A percentile compares a stretch with the other conserved stretches of the same genome.
Evolutionary conservation across 1,140 invertebrate genomes (phyloP).

Genomic region (Drosophila nebulosa): DNA sequence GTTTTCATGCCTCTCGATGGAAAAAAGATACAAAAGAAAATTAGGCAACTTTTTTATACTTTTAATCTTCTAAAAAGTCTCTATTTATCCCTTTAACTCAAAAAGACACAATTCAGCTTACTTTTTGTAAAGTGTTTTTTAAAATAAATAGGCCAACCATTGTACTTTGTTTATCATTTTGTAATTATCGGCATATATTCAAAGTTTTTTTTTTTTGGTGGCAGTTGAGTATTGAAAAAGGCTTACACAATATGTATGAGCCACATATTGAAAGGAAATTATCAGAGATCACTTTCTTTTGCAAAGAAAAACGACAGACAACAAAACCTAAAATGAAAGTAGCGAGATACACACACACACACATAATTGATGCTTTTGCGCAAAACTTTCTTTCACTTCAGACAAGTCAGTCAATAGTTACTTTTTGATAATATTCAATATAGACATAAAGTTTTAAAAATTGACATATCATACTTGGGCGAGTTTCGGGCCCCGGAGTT

Average conservation of each 20-base stretch:
- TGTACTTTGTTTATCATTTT: not conserved
- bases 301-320: not conserved
- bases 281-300: conserved; percentile 3
- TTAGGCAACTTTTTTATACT: too few relatives aligned
- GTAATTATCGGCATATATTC: not conserved
- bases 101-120: too few relatives aligned
- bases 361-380: not conserved
- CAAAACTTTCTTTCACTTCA: conserved; percentile 3
- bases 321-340: conserved; percentile 6
- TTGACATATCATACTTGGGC: not conserved
- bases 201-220: not conserved
- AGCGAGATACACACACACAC: not conserved
- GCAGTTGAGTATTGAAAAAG: not conserved
- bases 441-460: not conserved
- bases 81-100: too few relatives aligned
- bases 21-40: too few relatives aligned
- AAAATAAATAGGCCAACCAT: too few relatives aligned
- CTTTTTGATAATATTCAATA: not conserved
- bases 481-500: not conserved
- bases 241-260: not conserved
- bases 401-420: not conserved
- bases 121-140: too few relatives aligned
- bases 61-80: too few relatives aligned
- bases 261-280: conserved; percentile 5
- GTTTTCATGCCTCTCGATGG: too few relatives aligned